phyloP scores from a whole-genome alignment of 2,888 invertebrate genomes.

The Gastrophysa polygoni region DNA sequence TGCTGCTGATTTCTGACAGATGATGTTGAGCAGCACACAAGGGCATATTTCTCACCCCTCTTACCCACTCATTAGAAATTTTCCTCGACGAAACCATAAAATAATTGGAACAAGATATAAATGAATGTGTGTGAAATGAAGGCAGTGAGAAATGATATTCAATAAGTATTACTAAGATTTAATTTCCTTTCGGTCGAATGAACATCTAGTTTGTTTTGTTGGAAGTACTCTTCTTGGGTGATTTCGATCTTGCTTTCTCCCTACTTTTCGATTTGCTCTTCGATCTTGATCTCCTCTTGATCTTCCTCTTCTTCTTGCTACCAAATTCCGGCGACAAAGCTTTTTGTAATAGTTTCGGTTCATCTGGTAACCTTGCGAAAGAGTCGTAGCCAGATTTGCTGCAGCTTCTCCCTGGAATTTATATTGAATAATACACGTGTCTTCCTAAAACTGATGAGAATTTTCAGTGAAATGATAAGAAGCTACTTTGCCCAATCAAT shows the following conservation, averaged over 20 bases:
- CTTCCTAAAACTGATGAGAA: no score
- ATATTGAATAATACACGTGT: no score
- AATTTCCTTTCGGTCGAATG: neutral
- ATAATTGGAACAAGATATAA: no score
- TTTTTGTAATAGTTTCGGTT: slow-evolving; percentile 46
- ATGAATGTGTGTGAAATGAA: no score
- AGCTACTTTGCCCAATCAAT: no score
- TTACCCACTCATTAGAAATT: no score
- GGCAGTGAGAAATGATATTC: no score
- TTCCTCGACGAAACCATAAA: no score
- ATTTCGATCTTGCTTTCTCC: slow-evolving; percentile 51
- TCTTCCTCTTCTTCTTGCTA: slow-evolving; percentile 50
- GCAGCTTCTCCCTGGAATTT: slow-evolving; percentile 61
- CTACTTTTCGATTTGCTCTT: slow-evolving; percentile 48
- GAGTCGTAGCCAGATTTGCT: slow-evolving; percentile 65
- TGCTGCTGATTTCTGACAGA: no score
- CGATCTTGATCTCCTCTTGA: slow-evolving; percentile 41
- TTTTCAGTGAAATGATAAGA: no score
- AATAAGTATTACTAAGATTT: neutral
- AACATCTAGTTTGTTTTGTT: slow-evolving; percentile 30
- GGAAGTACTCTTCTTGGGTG: slow-evolving; percentile 37
- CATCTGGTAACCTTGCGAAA: slow-evolving; percentile 59
- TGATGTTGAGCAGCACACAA: no score
- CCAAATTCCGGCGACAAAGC: slow-evolving; percentile 55
- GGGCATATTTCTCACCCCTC: no score